Evolutionary conservation across 2,888 invertebrate species (phyloP).

Genomic region (Prenolepis imparis): DNA sequence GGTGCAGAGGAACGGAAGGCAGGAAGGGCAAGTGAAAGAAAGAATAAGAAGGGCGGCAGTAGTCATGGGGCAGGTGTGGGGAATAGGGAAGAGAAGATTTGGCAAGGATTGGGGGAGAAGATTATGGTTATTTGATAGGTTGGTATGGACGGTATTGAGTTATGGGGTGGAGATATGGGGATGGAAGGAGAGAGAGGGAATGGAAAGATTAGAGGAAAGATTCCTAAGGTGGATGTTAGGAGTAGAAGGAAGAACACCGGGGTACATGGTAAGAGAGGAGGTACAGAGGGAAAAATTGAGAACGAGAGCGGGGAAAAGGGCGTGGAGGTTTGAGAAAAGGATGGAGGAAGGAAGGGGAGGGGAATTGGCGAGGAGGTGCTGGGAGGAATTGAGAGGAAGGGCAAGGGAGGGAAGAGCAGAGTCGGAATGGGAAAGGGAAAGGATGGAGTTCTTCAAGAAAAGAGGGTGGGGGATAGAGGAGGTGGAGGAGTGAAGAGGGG

Average conservation of each 20-base stretch:
- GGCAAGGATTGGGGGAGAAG: background rate
- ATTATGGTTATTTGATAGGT: background rate
- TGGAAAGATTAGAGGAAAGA: background rate
- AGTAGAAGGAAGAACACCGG: background rate
- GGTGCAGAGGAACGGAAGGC: background rate
- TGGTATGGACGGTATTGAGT: background rate
- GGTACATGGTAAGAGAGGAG: conserved; percentile 13
- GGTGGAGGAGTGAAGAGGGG: too few relatives aligned
- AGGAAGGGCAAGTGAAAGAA: background rate
- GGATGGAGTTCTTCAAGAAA: too few relatives aligned
- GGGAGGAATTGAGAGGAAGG: background rate
- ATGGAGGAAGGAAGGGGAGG: background rate
- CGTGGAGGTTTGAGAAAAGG: background rate
- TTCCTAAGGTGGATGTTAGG: background rate
- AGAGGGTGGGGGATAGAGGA: too few relatives aligned
- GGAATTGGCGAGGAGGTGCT: background rate
- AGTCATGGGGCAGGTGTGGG: background rate
- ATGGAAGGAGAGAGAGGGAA: background rate
- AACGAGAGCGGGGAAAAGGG: background rate
- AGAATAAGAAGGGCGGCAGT: background rate
- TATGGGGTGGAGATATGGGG: background rate
- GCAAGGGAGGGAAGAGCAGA: background rate
- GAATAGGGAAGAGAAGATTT: background rate
- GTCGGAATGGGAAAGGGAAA: too few relatives aligned
- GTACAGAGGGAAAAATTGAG: background rate